Evolutionary conservation across 2,888 invertebrate species (phyloP).

Genomic region (Hemaris fuciformis): DNA sequence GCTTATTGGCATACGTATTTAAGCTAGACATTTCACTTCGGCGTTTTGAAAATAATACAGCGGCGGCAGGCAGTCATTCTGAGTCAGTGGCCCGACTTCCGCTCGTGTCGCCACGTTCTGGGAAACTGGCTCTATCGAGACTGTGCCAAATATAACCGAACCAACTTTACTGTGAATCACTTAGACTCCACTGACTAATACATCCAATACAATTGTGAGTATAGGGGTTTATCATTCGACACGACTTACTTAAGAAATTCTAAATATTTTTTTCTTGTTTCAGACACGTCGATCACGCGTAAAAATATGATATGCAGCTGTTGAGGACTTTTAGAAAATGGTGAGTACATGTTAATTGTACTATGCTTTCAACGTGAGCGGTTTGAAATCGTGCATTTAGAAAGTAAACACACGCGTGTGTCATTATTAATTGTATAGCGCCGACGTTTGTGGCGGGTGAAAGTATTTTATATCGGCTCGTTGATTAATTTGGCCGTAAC

Average conservation of each 20-base stretch:
- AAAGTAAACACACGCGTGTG: conserved; percentile 12
- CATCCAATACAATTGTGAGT: not conserved
- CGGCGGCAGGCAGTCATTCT: conserved; percentile 41
- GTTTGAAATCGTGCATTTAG: conserved; percentile 8
- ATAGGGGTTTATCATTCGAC: conserved; percentile 8
- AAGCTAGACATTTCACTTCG: conserved; percentile 28
- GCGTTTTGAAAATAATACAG: conserved; percentile 49
- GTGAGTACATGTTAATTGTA: conserved; percentile 37
- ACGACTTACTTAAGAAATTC: conserved; percentile 17
- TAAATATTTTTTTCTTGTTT: conserved; percentile 26
- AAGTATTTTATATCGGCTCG: not conserved
- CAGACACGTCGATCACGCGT: conserved; percentile 28
- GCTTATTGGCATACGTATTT: conserved; percentile 2
- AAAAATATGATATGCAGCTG: conserved; percentile 38
- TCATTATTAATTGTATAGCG: not conserved
- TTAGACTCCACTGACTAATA: conserved; percentile 20
- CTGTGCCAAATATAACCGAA: conserved; percentile 29
- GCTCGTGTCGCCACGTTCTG: conserved; percentile 55
- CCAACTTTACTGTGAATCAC: conserved; percentile 45
- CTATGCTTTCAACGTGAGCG: conserved; percentile 10
- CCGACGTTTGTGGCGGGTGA: not conserved
- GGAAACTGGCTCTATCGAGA: conserved; percentile 42
- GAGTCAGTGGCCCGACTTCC: conserved; percentile 63
- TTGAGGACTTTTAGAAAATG: conserved; percentile 38
- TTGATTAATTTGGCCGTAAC: conserved; percentile 3